Percentiles rank a stretch among this genome's conserved stretches.
Conservation (phyloP, 2,888 invertebrate genomes). For the Drosophila paranaensis region DNA sequence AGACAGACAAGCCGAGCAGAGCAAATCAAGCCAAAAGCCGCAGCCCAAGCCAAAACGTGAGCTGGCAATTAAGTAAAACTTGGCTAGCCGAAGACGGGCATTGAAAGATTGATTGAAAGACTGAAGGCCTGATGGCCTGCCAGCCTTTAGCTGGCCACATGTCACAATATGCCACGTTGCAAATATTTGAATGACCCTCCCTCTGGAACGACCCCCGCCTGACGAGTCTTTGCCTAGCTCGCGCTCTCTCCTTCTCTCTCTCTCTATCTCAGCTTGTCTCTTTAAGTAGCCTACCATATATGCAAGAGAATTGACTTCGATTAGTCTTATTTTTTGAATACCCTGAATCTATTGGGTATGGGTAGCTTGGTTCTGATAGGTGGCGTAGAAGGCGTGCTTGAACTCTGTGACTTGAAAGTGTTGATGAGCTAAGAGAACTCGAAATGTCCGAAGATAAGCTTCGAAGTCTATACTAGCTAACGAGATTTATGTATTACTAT, state of each 20-base stretch:
- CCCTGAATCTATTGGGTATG: background rate
- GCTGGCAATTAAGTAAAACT: slow-evolving; percentile 74
- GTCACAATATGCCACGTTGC: slow-evolving; percentile 35
- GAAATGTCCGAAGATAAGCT: too few species aligned
- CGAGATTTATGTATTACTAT: too few species aligned
- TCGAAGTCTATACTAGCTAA: too few species aligned
- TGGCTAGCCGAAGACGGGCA: slow-evolving; percentile 9
- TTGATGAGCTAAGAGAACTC: too few species aligned
- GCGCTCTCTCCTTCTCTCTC: background rate
- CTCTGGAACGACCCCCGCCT: background rate
- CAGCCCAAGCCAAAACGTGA: slow-evolving; percentile 67
- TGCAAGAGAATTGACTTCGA: slow-evolving; percentile 8
- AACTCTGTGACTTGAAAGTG: too few species aligned
- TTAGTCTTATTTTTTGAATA: slow-evolving; percentile 1
- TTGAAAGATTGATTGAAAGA: slow-evolving; percentile 6
- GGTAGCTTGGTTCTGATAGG: too few species aligned
- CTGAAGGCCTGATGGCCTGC: slow-evolving; percentile 1
- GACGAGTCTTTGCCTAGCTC: background rate
- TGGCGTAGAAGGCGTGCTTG: too few species aligned
- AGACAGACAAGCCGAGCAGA: slow-evolving; percentile 46
- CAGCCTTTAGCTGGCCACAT: slow-evolving; percentile 23
- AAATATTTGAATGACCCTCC: slow-evolving; percentile 52
- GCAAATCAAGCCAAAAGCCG: slow-evolving; percentile 68
- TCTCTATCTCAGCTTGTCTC: background rate
- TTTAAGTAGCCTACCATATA: slow-evolving; percentile 13